A percentile compares a stretch with the other conserved stretches of the same genome.
Evolutionary conservation across 2,113 vertebrate genomes (phyloP).

Genomic region (Coracopsis vasa): DNA sequence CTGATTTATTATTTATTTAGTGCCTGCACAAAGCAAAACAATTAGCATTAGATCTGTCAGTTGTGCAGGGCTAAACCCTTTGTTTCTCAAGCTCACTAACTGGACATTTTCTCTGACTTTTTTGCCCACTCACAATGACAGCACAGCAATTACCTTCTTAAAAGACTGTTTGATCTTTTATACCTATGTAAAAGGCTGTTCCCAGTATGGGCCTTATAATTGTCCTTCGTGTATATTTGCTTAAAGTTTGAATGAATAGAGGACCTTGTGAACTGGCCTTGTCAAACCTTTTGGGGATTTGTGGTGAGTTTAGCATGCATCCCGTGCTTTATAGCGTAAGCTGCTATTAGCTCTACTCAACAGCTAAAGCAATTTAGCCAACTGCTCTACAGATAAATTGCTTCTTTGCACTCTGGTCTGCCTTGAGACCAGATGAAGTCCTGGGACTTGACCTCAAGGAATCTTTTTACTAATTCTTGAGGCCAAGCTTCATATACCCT

Average conservation of each 20-base stretch:
- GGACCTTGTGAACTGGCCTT: neutral
- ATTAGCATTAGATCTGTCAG: neutral
- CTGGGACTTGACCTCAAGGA: neutral
- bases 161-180: neutral
- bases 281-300: neutral
- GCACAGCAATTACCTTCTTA: neutral
- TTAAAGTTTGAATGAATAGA: neutral
- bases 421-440: neutral
- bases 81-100: neutral
- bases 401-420: neutral
- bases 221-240: neutral
- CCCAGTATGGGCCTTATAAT: neutral
- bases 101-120: neutral
- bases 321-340: neutral
- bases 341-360: constrained; percentile 4
- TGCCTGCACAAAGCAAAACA: neutral
- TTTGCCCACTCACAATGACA: neutral
- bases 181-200: neutral
- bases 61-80: neutral
- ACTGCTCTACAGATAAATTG: neutral
- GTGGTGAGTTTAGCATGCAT: neutral
- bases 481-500: neutral
- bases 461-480: neutral
- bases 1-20: neutral
- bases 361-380: constrained; percentile 13